A percentile compares a stretch with the other conserved stretches of the same genome.
These are phyloP conservation scores for Leucosticte australis DNA, from an alignment of 2,113 vertebrate genomes.

Conservation along the genomic window DNA sequence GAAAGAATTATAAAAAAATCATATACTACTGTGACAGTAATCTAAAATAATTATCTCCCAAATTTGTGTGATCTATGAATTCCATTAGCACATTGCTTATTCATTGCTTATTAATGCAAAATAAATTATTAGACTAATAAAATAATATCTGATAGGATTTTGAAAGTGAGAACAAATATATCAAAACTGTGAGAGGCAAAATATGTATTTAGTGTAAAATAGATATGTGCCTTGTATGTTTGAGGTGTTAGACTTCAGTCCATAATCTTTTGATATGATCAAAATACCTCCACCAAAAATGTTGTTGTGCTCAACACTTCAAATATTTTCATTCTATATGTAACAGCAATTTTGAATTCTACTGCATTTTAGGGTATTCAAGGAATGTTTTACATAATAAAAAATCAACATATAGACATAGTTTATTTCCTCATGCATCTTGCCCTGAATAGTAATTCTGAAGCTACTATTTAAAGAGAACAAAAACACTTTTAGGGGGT, in stretches of 20 bases:
- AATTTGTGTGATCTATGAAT: background rate
- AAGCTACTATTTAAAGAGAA: background rate
- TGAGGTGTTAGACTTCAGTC: background rate
- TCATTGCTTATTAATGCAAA: background rate
- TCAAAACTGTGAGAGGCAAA: background rate
- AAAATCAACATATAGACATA: background rate
- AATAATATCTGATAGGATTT: background rate
- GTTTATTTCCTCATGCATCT: background rate
- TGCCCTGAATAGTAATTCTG: background rate
- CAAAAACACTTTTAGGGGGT: fast-evolving
- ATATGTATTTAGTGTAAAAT: background rate
- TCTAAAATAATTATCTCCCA: background rate
- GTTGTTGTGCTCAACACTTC: background rate
- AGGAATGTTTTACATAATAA: background rate
- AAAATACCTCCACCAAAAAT: background rate
- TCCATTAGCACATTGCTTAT: background rate
- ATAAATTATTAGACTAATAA: background rate
- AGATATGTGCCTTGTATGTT: background rate
- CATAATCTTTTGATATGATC: background rate
- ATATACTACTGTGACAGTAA: background rate
- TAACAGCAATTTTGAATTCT: background rate
- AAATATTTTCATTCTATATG: background rate
- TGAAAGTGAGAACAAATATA: background rate
- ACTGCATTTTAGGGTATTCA: background rate
- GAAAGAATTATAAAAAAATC: background rate